These are phyloP conservation scores for Actinostola sp. DNA, from an alignment of 92 coral and sea anemone genomes.

Conservation along the genomic window DNA sequence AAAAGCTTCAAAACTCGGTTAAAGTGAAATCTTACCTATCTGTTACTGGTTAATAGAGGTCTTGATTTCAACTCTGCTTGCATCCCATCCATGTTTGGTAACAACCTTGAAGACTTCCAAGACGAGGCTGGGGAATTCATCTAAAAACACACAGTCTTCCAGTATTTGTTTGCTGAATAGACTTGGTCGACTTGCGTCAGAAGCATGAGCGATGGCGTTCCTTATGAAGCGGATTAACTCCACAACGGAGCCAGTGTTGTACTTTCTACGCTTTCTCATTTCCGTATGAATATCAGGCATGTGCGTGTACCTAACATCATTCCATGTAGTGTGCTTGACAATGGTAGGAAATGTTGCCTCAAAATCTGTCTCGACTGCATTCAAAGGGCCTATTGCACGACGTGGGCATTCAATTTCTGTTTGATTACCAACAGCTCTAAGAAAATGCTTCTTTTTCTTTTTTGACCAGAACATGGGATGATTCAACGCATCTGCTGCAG, in stretches of 20 bases:
- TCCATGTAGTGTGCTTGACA: not conserved
- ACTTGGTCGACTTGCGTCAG: constrained; percentile 16
- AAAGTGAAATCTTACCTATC: too few relatives aligned
- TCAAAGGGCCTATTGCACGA: not conserved
- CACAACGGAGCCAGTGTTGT: constrained; percentile 29
- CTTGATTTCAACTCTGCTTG: constrained; percentile 24
- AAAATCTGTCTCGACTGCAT: constrained; percentile 14
- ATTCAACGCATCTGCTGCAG: constrained; percentile 28
- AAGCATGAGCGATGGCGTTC: constrained; percentile 43
- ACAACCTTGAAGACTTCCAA: constrained; percentile 43
- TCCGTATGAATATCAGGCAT: constrained; percentile 27
- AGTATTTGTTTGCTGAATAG: constrained; percentile 6
- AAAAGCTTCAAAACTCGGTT: too few relatives aligned
- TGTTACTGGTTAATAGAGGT: too few relatives aligned
- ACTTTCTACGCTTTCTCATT: constrained; percentile 20
- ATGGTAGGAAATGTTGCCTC: not conserved
- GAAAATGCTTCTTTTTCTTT: constrained; percentile 42
- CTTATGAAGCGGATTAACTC: constrained; percentile 58
- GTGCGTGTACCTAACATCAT: constrained; percentile 10
- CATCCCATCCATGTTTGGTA: constrained; percentile 28
- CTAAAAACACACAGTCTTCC: constrained; percentile 38
- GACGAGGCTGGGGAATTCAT: constrained; percentile 40
- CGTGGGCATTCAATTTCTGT: constrained; percentile 55
- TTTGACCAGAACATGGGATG: constrained; percentile 69
- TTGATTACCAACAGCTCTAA: constrained; percentile 63